phyloP scores from a whole-genome alignment of 2,797 vertebrate genomes.

The Holocentrus rufus region DNA sequence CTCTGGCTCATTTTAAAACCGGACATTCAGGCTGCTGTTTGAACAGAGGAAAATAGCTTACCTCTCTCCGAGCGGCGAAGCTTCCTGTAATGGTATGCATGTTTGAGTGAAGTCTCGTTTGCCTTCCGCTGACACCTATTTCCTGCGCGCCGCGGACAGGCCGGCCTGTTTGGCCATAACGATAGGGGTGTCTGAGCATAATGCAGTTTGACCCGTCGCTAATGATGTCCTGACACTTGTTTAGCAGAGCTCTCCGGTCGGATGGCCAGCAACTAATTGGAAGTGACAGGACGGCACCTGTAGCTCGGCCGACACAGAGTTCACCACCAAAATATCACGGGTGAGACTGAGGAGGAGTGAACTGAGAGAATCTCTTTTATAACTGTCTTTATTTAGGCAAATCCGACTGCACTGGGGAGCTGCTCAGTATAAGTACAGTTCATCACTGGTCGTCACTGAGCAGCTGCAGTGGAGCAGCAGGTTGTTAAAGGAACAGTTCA shows the following conservation, averaged over 20 bases:
- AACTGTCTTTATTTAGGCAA: background rate
- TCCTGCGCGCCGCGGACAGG: constrained; percentile 20
- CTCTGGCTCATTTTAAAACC: constrained; percentile 5
- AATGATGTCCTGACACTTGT: constrained; percentile 77
- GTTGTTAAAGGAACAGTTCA: too few species aligned
- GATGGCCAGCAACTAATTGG: constrained; percentile 67
- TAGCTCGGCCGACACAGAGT: constrained; percentile 48
- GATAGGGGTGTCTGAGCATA: constrained; percentile 68
- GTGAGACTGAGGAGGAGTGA: constrained; percentile 22
- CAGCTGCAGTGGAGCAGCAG: background rate
- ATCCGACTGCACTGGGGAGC: too few species aligned
- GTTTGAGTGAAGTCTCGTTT: constrained; percentile 62
- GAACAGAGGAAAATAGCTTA: background rate
- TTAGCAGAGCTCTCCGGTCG: constrained; percentile 63
- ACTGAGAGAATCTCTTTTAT: background rate
- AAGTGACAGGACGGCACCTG: constrained; percentile 73
- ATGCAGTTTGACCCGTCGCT: constrained; percentile 78
- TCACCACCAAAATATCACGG: constrained; percentile 45
- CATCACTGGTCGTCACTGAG: too few species aligned
- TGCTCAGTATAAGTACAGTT: too few species aligned
- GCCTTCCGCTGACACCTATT: constrained; percentile 49
- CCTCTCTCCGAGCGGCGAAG: background rate
- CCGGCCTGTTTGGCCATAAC: constrained; percentile 51
- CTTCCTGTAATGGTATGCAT: constrained; percentile 13
- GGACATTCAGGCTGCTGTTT: constrained; percentile 16